These are phyloP conservation scores for Chouioia cunea DNA, from an alignment of 2,888 invertebrate species.

Conservation along the genomic window DNA sequence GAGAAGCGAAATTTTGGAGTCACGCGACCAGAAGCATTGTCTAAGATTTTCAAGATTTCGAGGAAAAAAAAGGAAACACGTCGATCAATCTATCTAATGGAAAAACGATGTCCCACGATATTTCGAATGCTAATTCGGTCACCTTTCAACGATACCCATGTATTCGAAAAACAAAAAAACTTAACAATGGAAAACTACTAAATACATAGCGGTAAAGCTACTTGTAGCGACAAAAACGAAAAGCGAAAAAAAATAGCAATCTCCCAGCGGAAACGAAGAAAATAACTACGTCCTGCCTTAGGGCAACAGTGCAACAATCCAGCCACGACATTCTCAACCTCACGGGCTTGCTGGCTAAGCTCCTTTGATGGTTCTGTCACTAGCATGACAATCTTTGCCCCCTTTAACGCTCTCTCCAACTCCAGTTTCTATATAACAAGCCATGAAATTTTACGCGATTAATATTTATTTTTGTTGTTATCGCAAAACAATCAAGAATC, in stretches of 20 bases:
- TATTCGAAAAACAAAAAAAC: background rate
- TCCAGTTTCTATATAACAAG: constrained; percentile 42
- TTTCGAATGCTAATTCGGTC: too few relatives aligned
- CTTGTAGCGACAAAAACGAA: background rate
- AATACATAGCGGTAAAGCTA: background rate
- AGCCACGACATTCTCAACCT: constrained; percentile 56
- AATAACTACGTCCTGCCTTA: constrained; percentile 51
- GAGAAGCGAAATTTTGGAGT: background rate
- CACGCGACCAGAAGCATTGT: too few relatives aligned
- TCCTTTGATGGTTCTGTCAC: constrained; percentile 72
- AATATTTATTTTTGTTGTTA: too few relatives aligned
- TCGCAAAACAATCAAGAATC: too few relatives aligned
- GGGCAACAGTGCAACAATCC: constrained; percentile 55
- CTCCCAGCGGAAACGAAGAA: too few relatives aligned
- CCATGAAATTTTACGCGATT: too few relatives aligned
- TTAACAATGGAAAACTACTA: background rate
- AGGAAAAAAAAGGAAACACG: too few relatives aligned
- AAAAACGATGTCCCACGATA: too few relatives aligned
- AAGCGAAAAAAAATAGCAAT: too few relatives aligned
- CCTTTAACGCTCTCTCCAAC: constrained; percentile 60
- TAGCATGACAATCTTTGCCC: constrained; percentile 76
- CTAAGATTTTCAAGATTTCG: too few relatives aligned
- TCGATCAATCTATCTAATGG: too few relatives aligned
- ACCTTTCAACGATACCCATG: background rate
- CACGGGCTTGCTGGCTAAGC: constrained; percentile 71